Percentiles rank a stretch among this genome's conserved stretches.
Conservation (phyloP, 2,113 vertebrate genomes). For the Cheirogaleus medius region DNA sequence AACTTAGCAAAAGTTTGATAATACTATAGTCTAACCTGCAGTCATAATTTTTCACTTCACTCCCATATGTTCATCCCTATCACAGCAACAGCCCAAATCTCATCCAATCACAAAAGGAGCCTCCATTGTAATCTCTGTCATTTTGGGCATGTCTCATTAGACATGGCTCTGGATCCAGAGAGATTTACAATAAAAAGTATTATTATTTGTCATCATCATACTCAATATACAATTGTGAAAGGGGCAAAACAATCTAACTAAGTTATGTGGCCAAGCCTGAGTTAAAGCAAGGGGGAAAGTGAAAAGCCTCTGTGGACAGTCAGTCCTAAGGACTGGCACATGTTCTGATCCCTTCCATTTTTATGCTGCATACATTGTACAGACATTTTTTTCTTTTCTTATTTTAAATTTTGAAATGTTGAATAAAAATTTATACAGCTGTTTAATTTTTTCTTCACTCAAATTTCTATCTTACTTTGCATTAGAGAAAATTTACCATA, state of each 20-base stretch:
- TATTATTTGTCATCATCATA: neutral
- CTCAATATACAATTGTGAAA: neutral
- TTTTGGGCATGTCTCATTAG: neutral
- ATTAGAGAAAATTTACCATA: neutral
- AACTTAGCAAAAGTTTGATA: neutral
- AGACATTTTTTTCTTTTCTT: neutral
- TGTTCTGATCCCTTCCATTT: neutral
- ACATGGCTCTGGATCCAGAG: neutral
- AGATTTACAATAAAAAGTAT: neutral
- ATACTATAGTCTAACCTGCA: neutral
- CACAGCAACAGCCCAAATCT: neutral
- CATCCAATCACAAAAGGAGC: neutral
- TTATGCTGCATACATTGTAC: neutral
- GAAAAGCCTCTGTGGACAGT: accelerated
- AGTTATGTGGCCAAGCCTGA: neutral
- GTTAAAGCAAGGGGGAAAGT: neutral
- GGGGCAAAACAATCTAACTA: neutral
- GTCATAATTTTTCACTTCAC: neutral
- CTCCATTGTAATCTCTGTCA: neutral
- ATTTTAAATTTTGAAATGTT: neutral
- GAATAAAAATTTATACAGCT: neutral
- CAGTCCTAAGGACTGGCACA: too few relatives aligned
- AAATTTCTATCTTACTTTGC: neutral
- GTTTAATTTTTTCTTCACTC: neutral
- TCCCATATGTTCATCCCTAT: neutral